Base-by-base conservation (phyloP, 2,113 vertebrate species). In the Numida meleagris region DNA sequence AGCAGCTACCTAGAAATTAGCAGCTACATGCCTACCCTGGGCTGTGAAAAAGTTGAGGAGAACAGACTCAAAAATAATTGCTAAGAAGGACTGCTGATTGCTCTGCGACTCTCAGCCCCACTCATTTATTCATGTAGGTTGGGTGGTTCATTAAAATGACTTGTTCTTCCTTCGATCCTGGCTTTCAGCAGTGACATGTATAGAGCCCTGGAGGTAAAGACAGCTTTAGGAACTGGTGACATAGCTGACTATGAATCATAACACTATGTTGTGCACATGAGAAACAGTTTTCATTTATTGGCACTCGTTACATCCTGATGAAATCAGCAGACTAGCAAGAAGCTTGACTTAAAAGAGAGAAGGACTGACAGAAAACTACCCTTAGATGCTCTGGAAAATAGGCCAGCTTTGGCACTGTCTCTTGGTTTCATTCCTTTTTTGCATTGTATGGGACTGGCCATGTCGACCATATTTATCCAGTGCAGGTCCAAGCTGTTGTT, bases 31-130 rank as follows among this genome's bases (percentile, higher is more conserved):
- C 29, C 43, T 20, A 23, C 7, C 13, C 40, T 24, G 34, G 12
- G 4, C 25, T 85, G 11, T 36, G 33, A 73, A 43, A 46, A 0
- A 50, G 25, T 18, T 12, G 19, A 42, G 58, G 38, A 59, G 34
- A 58, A n/a, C 9, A 53, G 27, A 23, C 17, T 53, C 16, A 12
- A 40, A 70, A 71, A 18, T 55, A 34, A 12, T 33, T 84, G 34
- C 43, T 76, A 13, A 51, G 57, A 51, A 36, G 10, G 21, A 63
- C 29, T 36, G 8, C 53, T 57, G 46, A 33, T 63, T 68, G 23
- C 23, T 73, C 8, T 80, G 24, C 10, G 58, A 13, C 10, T 12
- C 40, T 67, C 66, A 53, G 12, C n/a, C 4, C 19, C 0, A 0
- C 61, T 91, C 20, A 4, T 2, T 33, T 23, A 4, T 25, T 57